Conservation (phyloP, 2,113 vertebrate genomes). For the Elanoides forficatus region DNA sequence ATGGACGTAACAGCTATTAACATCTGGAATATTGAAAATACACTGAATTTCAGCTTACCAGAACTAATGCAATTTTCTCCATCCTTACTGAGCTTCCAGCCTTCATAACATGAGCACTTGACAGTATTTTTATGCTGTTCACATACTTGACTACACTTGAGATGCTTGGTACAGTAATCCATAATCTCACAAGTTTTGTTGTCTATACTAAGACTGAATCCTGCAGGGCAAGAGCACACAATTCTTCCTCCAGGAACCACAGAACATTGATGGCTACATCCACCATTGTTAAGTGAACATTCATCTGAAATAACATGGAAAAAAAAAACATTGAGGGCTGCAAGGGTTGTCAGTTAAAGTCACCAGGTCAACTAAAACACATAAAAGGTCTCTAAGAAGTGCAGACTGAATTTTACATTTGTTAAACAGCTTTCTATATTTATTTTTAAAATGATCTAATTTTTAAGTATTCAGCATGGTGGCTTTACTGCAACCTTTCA, state of each 20-base stretch:
- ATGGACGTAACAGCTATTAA: background rate
- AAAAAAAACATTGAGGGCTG: background rate
- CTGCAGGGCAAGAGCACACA: slow-evolving; percentile 89
- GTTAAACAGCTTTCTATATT: background rate
- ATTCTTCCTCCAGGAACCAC: slow-evolving; percentile 90
- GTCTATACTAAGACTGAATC: slow-evolving; percentile 82
- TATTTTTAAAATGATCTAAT: background rate
- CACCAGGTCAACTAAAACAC: background rate
- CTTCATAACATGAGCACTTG: slow-evolving; percentile 95
- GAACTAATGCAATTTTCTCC: slow-evolving; percentile 89
- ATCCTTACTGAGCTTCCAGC: slow-evolving; percentile 88
- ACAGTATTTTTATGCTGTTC: slow-evolving; percentile 93
- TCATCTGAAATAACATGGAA: slow-evolving; percentile 75
- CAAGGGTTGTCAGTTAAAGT: background rate
- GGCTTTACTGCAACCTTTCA: background rate
- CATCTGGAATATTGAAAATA: background rate
- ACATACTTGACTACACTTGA: slow-evolving; percentile 94
- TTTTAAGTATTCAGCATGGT: background rate
- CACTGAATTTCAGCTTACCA: slow-evolving; percentile 70
- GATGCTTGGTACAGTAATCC: slow-evolving; percentile 90
- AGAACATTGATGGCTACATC: slow-evolving; percentile 94
- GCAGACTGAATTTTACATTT: background rate
- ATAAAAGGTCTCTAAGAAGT: background rate
- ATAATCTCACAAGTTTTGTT: slow-evolving; percentile 91
- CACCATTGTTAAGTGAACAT: slow-evolving; percentile 91